phyloP scores from a whole-genome alignment of 1,140 invertebrate species.

The Triops longicaudatus region DNA sequence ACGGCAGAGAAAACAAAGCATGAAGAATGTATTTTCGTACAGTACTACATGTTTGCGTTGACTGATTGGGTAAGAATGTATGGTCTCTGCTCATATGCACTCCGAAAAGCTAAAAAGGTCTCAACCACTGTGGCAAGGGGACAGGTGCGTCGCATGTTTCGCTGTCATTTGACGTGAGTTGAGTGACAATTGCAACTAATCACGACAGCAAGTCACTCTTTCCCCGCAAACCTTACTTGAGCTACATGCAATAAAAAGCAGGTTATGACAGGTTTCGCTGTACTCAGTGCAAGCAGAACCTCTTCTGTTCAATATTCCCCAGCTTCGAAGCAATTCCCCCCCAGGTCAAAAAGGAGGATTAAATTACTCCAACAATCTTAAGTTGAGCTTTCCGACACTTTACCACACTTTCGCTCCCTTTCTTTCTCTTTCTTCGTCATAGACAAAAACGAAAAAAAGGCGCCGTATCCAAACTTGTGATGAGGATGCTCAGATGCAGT shows the following conservation, averaged over 20 bases:
- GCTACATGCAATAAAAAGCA: background rate
- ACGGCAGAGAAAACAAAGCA: too few relatives aligned
- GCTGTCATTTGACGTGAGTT: background rate
- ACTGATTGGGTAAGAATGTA: too few relatives aligned
- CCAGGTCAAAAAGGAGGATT: too few relatives aligned
- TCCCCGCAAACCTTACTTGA: background rate
- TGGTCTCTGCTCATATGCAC: too few relatives aligned
- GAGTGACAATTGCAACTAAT: background rate
- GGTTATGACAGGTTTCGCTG: background rate
- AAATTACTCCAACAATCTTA: too few relatives aligned
- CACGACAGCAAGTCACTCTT: background rate
- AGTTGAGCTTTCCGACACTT: too few relatives aligned
- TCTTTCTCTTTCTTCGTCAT: background rate
- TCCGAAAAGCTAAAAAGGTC: too few relatives aligned
- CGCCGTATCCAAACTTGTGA: background rate
- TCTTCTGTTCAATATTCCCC: too few relatives aligned
- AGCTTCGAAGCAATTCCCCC: too few relatives aligned
- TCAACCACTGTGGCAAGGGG: background rate
- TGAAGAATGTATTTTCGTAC: too few relatives aligned
- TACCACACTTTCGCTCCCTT: background rate
- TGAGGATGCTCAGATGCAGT: background rate
- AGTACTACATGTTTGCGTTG: too few relatives aligned
- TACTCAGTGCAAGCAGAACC: background rate
- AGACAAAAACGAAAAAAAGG: background rate
- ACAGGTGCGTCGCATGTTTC: background rate